These are phyloP conservation scores for Xylophagus ater DNA, from an alignment of 2,888 invertebrate species.

Conservation along the genomic window DNA sequence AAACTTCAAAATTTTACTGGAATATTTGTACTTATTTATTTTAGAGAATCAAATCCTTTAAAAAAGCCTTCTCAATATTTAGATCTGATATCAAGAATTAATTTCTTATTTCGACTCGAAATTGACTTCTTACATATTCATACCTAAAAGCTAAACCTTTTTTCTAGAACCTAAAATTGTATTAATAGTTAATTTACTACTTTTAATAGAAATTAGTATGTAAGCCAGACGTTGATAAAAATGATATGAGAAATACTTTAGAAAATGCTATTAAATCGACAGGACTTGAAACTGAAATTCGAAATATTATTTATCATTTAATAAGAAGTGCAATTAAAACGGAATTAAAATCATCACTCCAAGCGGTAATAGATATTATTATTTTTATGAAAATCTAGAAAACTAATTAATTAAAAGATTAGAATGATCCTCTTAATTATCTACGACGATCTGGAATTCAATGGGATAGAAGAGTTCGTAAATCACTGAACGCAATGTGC, in stretches of 20 bases:
- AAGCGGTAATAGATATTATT: conserved; percentile 18
- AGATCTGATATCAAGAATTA: too few species aligned
- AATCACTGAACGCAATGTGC: conserved; percentile 92
- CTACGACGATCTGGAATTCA: conserved; percentile 74
- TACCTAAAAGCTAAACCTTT: too few species aligned
- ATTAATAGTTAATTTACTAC: too few species aligned
- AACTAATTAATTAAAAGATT: conserved; percentile 5
- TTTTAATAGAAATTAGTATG: conserved; percentile 61
- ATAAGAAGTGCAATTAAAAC: conserved; percentile 47
- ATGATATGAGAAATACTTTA: conserved; percentile 66
- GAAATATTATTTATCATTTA: conserved; percentile 77
- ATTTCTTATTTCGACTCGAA: too few species aligned
- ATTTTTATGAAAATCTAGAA: not conserved
- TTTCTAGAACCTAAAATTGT: too few species aligned
- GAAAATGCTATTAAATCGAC: conserved; percentile 64
- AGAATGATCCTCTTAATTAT: conserved; percentile 59
- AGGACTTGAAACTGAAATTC: conserved; percentile 69
- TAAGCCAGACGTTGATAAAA: conserved; percentile 60
- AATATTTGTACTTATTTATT: too few species aligned
- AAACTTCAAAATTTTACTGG: too few species aligned
- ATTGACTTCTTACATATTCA: too few species aligned
- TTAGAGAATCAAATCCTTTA: too few species aligned
- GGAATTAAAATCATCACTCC: conserved; percentile 26
- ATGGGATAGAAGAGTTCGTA: conserved; percentile 91
- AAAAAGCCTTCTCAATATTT: too few species aligned